Evolutionary conservation across 2,888 invertebrate species (phyloP), one percentile per base, ranked within the genome.

Genomic region (Alviniconcha strummeri): DNA sequence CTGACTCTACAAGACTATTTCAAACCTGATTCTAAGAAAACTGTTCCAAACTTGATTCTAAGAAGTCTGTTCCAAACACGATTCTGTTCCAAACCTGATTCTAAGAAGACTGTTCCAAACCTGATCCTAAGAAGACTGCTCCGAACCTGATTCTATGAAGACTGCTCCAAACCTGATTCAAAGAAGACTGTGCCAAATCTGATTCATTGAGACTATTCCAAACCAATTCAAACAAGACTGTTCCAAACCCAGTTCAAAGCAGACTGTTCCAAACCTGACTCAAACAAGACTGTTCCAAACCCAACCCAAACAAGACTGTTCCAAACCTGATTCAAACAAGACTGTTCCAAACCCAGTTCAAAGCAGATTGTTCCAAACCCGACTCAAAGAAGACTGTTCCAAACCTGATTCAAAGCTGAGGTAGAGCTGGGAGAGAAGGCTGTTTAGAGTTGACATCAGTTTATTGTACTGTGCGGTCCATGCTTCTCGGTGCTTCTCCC

Each of bases 401-500:
- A 17, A 19, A 82, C 82, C 82, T 82, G 64, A 60, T 55, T 82
- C 82, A 56, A 82, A 56, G 15, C 82, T 75, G n/a, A 52, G n/a
- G 64, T 82, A 82, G 9, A 82, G 75, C 13, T 67, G 75, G 13
- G 60, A 5, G 54, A 82, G 76, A 11, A 52, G 9, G 19, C 17
- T 17, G 52, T 86, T 83, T 3, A 90, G 85, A 82, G 88, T 86
- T 3, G 84, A 85, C 11, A 89, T 52, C 11, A 90, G 81, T 60
- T 84, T 85, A 9, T 85, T 81, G 83, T 84, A 88, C 82, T 87
- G 88, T 19, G 84, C 79, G 5, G 80, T 80, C 91, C 91, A 91
- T 52, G 86, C 88, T 55, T 90, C 90, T 74, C 87, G 86, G 78
- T 90, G 86, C 64, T 89, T 89, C 17, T 87, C 86, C 4, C 89